Evolutionary conservation across 2,113 vertebrate genomes (phyloP), one percentile per base, ranked within the genome.

Genomic region (Formicarius rufipectus): DNA sequence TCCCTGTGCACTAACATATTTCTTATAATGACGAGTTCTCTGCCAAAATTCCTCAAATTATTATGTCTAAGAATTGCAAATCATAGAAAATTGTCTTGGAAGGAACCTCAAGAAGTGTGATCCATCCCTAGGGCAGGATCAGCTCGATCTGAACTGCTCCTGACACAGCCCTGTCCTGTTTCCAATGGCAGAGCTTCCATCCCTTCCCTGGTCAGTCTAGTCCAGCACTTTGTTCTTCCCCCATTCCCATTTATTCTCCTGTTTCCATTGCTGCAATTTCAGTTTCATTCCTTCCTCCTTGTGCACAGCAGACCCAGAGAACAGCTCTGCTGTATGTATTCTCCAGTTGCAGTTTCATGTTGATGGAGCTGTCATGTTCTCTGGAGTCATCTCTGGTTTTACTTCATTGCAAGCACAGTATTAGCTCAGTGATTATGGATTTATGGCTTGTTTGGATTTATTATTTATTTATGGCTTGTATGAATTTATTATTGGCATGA

Each of bases 31-130:
- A 40, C 23, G 76, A 84, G 20, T 28, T 66, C 47, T 80, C 37
- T 74, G 95, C 89, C 90, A 94, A 94, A 87, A 95, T 93, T 73
- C 85, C 82, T 95, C 67, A 19, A 7, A 52, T 85, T 87, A n/a
- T 75, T 85, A 31, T 79, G 84, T 60, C 75, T 72, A 31, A 72
- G 37, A 23, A 56, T 44, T 59, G 35, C 28, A 86, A 75, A 75
- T 50, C 37, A 1, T 14, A 35, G n/a, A 49, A 66, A 84, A 47
- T 8, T 84, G 52, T 33, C 47, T 75, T 44, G 60, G 80, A 87
- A 60, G 27, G 20, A 50, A 40, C 14, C 59, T 84, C 40, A 16
- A 45, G 64, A 77, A 68, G n/a, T 45, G 76, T 71, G 89, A 59
- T 39, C 76, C 68, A 45, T 63, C 84, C 80, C 84, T 30, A 28